Conservation (phyloP, 1,140 invertebrate genomes). For the Panonychus citri region DNA sequence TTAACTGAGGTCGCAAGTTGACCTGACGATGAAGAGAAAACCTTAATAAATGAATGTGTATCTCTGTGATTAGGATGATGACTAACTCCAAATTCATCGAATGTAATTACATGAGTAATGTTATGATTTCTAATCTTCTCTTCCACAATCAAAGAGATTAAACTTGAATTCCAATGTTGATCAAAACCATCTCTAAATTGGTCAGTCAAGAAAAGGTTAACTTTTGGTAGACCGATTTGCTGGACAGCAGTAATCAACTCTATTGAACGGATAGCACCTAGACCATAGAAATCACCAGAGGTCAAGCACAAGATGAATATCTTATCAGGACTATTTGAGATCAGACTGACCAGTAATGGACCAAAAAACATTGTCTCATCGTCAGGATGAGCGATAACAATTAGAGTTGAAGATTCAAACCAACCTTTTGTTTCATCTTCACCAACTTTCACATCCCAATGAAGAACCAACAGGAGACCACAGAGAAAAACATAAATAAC, state of each 20-base stretch:
- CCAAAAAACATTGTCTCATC: slow-evolving; percentile 97
- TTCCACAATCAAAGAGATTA: background rate
- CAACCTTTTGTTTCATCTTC: too few species aligned
- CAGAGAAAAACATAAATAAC: too few species aligned
- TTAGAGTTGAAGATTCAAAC: slow-evolving; percentile 26
- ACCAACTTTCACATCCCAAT: too few species aligned
- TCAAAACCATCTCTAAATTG: background rate
- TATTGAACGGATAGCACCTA: slow-evolving; percentile 3
- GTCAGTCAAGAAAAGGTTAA: background rate
- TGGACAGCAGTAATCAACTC: slow-evolving; percentile 1
- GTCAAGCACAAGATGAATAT: slow-evolving; percentile 66
- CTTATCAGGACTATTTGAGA: slow-evolving; percentile 32
- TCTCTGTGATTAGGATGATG: slow-evolving; percentile 68
- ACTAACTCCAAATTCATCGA: slow-evolving; percentile 59
- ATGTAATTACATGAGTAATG: slow-evolving; percentile 40
- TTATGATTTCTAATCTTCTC: background rate
- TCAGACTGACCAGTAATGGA: slow-evolving; percentile 27
- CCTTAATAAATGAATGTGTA: slow-evolving; percentile 48
- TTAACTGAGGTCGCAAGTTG: background rate
- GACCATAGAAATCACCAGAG: slow-evolving; percentile 28
- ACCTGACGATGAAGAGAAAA: background rate
- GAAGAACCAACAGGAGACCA: too few species aligned
- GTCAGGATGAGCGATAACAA: slow-evolving; percentile 82
- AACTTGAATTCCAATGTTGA: background rate
- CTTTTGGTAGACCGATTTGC: background rate